Base-by-base conservation (phyloP, 2,888 invertebrate species). In the Ennomos erosarius region DNA sequence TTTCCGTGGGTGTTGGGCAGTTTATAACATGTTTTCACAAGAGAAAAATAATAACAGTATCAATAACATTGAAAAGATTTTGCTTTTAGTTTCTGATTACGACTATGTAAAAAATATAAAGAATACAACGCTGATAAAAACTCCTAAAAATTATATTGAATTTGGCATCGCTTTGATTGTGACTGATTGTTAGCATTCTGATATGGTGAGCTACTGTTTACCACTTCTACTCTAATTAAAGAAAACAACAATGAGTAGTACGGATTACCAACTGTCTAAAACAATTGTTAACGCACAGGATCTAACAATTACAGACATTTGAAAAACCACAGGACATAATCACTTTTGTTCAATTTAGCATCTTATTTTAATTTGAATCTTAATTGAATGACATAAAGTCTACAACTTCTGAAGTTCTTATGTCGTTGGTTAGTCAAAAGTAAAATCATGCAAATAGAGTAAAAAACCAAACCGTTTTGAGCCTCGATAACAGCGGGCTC, bases 401-500 rank as follows among this genome's bases (percentile, higher is more conserved):
- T 12, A 40, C 10, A 11, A 40, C 13, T 36, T n/a, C 16, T 26
- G 43, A 46, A 51, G 47, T 46, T 43, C 10, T 50, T 43, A 38
- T 33, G 37, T 59, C 54, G 40, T 37, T 11, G 37, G n/a, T 12
- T n/a, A 8, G 47, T 16, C 52, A 63, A 66, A 51, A 64, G 59
- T 51, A 65, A 37, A 50, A 57, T 37, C 68, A 70, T 78, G 78
- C 69, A 60, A 70, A 70, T 66, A 67, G 68, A 75, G 65, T 68
- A 70, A 81, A 81, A 75, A 74, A 74, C 76, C 92, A 90, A 94
- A 97, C 97, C 98, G 93, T 96, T 97, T 93, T 99, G 99, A 37
- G 99, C 99, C 74, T 99, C 99, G 76, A 98, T 96, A 71, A 99
- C 99, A 65, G 99, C 99, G 0, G 99, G 99, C 88, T 99, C 99